Conservation (phyloP, 2,113 vertebrate genomes). For the Orcinus orca region DNA sequence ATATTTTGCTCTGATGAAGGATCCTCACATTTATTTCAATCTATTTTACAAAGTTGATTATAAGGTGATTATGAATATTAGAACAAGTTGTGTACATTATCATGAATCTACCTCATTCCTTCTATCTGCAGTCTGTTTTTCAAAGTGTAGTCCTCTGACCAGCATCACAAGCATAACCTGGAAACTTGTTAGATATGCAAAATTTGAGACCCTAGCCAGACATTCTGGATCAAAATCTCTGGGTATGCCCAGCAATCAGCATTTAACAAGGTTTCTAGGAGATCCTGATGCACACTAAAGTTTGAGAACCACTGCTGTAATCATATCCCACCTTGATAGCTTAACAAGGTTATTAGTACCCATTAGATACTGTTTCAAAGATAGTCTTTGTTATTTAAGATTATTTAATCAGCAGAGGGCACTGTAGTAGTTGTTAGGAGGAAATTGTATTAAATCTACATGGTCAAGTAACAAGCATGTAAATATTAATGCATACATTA, state of each 20-base stretch:
- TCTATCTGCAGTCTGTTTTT: neutral
- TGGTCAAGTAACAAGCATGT: constrained; percentile 36
- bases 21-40: constrained; percentile 8
- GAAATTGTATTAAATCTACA: constrained; percentile 41
- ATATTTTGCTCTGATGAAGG: neutral
- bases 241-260: neutral
- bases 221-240: neutral
- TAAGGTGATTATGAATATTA: constrained; percentile 11
- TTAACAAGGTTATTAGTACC: neutral
- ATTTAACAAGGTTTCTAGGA: neutral
- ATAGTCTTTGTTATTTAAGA: constrained; percentile 49
- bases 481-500: constrained; percentile 13
- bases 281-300: neutral
- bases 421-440: constrained; percentile 47
- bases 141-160: neutral
- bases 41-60: neutral
- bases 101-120: constrained; percentile 2
- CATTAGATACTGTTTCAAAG: neutral
- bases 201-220: neutral
- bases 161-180: neutral
- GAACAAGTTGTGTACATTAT: neutral
- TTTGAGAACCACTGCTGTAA: neutral
- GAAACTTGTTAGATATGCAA: constrained; percentile 6
- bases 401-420: constrained; percentile 64
- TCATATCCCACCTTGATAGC: neutral